phyloP scores from a whole-genome alignment of 2,797 vertebrate genomes.

The Chelon auratus region DNA sequence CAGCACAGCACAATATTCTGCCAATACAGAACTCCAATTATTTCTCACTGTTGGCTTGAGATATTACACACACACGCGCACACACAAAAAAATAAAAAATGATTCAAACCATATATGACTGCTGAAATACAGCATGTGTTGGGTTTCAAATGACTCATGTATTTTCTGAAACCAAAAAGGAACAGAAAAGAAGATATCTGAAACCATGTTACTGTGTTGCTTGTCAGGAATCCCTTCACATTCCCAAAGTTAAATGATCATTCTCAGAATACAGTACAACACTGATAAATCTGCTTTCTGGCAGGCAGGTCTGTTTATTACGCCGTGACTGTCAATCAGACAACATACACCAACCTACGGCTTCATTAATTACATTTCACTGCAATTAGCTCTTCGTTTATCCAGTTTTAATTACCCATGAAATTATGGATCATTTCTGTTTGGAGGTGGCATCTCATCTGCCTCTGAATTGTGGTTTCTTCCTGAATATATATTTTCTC shows the following conservation, averaged over 20 bases:
- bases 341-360: conserved; percentile 40
- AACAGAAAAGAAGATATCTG: neutral
- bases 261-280: neutral
- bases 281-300: neutral
- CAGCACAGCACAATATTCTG: conserved; percentile 57
- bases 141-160: conserved; percentile 57
- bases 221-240: conserved; percentile 18
- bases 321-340: conserved; percentile 48
- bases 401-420: conserved; percentile 70
- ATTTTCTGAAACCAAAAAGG: conserved; percentile 26
- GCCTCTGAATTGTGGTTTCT: conserved; percentile 36
- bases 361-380: conserved; percentile 67
- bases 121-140: conserved; percentile 47
- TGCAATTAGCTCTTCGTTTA: conserved; percentile 66
- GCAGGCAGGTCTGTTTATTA: neutral
- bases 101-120: conserved; percentile 34
- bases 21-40: conserved; percentile 60
- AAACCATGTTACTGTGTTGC: conserved; percentile 24
- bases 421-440: conserved; percentile 51
- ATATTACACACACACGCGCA: conserved; percentile 42
- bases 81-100: conserved; percentile 20
- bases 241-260: conserved; percentile 5
- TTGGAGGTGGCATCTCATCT: conserved; percentile 47
- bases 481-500: conserved; percentile 56
- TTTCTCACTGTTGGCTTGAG: conserved; percentile 49